Conservation (phyloP, 2,113 vertebrate genomes). For the Baryphthengus martii region DNA sequence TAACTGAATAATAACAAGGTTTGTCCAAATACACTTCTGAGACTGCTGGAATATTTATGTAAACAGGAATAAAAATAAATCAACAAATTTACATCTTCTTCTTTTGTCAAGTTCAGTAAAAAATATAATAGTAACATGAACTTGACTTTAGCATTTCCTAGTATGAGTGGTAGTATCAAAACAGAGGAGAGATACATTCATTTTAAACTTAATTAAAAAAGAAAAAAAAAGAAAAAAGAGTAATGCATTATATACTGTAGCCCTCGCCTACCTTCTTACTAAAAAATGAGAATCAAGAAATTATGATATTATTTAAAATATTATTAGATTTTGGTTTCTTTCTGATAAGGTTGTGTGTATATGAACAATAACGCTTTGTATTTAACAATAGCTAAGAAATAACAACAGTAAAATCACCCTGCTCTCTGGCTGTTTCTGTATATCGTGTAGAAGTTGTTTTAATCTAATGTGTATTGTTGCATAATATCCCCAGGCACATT, state of each 20-base stretch:
- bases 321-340: background rate
- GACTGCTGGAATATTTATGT: background rate
- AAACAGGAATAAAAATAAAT: background rate
- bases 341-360: background rate
- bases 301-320: background rate
- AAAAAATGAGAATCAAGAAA: background rate
- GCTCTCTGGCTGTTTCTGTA: constrained; percentile 54
- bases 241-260: background rate
- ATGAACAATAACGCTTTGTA: constrained; percentile 22
- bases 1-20: background rate
- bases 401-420: constrained; percentile 58
- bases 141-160: background rate
- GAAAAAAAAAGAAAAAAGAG: background rate
- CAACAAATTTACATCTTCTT: background rate
- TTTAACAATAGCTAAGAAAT: constrained; percentile 58
- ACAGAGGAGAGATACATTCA: background rate
- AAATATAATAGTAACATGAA: background rate
- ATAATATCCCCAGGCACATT: constrained; percentile 77
- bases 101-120: background rate
- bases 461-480: constrained; percentile 78
- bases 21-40: background rate
- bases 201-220: background rate
- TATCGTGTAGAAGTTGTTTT: constrained; percentile 70
- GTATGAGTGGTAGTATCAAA: background rate
- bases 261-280: background rate